Evolutionary conservation across 1,140 invertebrate genomes (phyloP), one percentile per base, ranked within the genome.

Genomic region (Trichoplusia ni): DNA sequence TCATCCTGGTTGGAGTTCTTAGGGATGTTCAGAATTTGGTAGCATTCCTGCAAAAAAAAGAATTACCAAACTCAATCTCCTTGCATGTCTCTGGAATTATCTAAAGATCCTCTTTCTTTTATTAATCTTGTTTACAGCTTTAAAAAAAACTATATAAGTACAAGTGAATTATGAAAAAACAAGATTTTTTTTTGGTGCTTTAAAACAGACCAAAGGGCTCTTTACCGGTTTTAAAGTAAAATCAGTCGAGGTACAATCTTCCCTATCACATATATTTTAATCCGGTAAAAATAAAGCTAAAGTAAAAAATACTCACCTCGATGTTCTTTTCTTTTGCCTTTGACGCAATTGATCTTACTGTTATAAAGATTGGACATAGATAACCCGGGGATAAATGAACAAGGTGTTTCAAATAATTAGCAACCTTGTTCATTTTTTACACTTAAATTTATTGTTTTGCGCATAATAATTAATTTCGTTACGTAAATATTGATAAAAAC

Each of bases 1-100:
- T 93, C 93, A 77, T 95, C 94, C 82, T 95, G 93, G 64, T 95
- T 94, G 46, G 94, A 94, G 33, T 93, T 89, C 72, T 93, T 91
- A 11, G 92, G 77, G 6, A 97, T 90, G 49, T 93, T 93, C 5
- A 97, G 86, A 7, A 93, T 84, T 71, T 91, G 84, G 74, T 93
- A 96, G 65, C 93, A 94, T 90, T 92, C 91, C 95, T 96, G 71
- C 35, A 66, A 31, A 11, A 9, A 13, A 23, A 4, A 18, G n/a
- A n/a, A n/a, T n/a, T n/a, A n/a, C n/a, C n/a, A n/a, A n/a, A n/a
- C n/a, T n/a, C n/a, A n/a, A n/a, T n/a, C n/a, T n/a, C n/a, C n/a
- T n/a, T n/a, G n/a, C n/a, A n/a, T n/a, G n/a, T n/a, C n/a, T 19
- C 11, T 21, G 8, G n/a, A 40, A 33, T 4, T 33, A n/a, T n/a